A percentile compares a stretch with the other conserved stretches of the same genome.
Conservation (phyloP, 2,888 invertebrate species). For the Cryptocephalus moraei region DNA sequence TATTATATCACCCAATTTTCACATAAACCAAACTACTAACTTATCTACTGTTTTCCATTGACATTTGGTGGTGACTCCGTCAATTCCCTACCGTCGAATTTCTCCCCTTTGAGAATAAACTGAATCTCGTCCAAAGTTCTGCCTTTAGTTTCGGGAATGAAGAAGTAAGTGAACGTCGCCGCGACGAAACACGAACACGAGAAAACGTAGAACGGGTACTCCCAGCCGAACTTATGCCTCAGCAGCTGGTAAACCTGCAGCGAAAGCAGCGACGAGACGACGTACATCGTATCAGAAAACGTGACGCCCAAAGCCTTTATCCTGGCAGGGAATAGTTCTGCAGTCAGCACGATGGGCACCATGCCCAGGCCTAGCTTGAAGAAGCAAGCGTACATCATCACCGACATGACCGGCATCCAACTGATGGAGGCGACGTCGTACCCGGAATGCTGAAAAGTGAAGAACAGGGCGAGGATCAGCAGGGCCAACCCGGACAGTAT, state of each 20-base stretch:
- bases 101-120: constrained; percentile 28
- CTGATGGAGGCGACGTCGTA: constrained; percentile 21
- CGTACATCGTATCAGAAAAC: constrained; percentile 31
- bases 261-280: constrained; percentile 29
- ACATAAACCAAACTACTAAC: too few species aligned
- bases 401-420: constrained; percentile 25
- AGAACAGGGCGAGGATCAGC: constrained; percentile 30
- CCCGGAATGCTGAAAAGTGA: constrained; percentile 26
- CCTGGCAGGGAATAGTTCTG: constrained; percentile 35
- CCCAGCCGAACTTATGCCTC: constrained; percentile 23
- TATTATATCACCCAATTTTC: too few species aligned
- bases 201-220: constrained; percentile 34
- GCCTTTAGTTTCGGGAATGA: constrained; percentile 34
- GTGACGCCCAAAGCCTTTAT: constrained; percentile 38
- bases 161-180: constrained; percentile 28
- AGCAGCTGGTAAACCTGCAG: constrained; percentile 30
- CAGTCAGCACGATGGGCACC: constrained; percentile 35
- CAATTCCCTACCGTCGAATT: background rate
- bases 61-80: too few species aligned
- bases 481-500: constrained; percentile 30
- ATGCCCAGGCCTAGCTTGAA: constrained; percentile 34
- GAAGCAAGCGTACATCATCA: constrained; percentile 24
- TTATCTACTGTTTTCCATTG: too few species aligned
- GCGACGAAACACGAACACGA: constrained; percentile 27
- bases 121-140: constrained; percentile 36